Conservation (phyloP, 1,140 invertebrate genomes). For the Holotrichia oblita region DNA sequence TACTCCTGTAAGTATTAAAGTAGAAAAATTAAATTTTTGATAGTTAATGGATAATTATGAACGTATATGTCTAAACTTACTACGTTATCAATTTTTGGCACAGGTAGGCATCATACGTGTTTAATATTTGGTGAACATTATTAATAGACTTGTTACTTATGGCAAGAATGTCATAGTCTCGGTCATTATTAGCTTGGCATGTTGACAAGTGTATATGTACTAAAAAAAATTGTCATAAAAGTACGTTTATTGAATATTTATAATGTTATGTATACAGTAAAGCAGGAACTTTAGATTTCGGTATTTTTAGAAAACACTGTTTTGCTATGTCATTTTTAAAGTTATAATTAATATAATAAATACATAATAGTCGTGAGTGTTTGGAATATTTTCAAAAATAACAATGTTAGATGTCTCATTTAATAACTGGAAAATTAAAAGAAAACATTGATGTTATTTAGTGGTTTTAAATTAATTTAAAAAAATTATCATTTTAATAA, state of each 20-base stretch:
- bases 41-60: background rate
- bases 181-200: conserved; percentile 20
- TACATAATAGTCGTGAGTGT: background rate
- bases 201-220: background rate
- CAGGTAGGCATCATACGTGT: background rate
- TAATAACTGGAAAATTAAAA: too few species aligned
- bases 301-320: background rate
- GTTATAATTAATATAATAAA: background rate
- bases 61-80: background rate
- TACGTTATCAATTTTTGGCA: conserved; percentile 11
- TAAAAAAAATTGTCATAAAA: conserved; percentile 13
- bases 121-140: background rate
- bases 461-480: too few species aligned
- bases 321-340: background rate
- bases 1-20: conserved; percentile 74
- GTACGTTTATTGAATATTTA: conserved; percentile 15
- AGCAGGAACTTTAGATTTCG: background rate
- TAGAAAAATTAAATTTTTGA: background rate
- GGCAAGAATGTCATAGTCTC: background rate
- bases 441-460: too few species aligned
- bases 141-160: conserved; percentile 21
- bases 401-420: background rate
- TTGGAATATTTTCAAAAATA: background rate
- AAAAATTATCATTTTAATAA: too few species aligned
- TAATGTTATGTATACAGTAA: background rate